Evolutionary conservation across 2,113 vertebrate species (phyloP).

Genomic region (Brachirus orientalis): DNA sequence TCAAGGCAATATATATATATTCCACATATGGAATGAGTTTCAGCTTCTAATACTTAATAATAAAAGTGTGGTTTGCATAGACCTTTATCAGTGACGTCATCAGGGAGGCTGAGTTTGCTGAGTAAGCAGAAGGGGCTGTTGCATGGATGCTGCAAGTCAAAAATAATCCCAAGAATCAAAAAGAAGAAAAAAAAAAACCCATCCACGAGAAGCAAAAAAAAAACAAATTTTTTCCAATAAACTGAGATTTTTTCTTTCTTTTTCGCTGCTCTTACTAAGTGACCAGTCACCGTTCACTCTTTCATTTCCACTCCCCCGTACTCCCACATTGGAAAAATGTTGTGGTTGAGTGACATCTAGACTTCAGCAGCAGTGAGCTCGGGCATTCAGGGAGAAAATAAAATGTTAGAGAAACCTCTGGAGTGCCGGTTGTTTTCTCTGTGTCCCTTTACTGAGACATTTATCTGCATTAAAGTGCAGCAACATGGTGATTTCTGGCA

Average conservation of each 20-base stretch:
- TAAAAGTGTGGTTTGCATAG: too few relatives aligned
- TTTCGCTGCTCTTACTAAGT: constrained; percentile 6
- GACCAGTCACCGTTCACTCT: constrained; percentile 34
- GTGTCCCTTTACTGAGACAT: too few relatives aligned
- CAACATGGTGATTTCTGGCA: too few relatives aligned
- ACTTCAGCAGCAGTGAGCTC: constrained; percentile 36
- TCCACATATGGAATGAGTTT: too few relatives aligned
- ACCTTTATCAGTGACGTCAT: constrained; percentile 22
- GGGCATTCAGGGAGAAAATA: constrained; percentile 27
- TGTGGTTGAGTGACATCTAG: constrained; percentile 70
- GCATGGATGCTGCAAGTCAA: neutral
- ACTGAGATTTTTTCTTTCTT: neutral
- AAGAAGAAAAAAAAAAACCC: neutral
- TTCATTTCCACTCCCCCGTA: constrained; percentile 49
- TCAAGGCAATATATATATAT: too few relatives aligned
- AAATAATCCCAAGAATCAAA: neutral
- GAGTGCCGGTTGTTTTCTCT: constrained; percentile 5
- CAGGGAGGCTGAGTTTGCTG: constrained; percentile 62
- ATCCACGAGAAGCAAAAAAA: neutral
- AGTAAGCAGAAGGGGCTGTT: constrained; percentile 48
- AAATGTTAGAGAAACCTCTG: constrained; percentile 36
- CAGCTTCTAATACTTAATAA: too few relatives aligned
- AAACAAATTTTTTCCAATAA: neutral
- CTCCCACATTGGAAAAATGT: constrained; percentile 74
- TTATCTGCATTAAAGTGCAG: neutral